phyloP scores from a whole-genome alignment of 2,113 vertebrate genomes.

The Aleadryas rufinucha region DNA sequence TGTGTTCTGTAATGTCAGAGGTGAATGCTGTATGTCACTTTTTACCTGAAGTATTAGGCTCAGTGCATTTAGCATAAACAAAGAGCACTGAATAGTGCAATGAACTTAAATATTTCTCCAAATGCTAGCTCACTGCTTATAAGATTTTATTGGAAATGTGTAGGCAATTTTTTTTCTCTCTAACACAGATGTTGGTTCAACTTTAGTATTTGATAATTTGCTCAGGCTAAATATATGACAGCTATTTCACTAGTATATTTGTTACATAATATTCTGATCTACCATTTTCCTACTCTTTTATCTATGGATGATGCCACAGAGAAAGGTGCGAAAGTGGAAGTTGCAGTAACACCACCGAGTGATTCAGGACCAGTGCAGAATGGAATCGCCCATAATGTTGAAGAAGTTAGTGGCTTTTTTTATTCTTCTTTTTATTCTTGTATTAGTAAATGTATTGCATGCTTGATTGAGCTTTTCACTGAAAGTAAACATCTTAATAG shows the following conservation, averaged over 20 bases:
- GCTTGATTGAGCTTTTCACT: not conserved
- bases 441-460: not conserved
- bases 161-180: not conserved
- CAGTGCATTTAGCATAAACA: not conserved
- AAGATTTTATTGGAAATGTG: not conserved
- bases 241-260: not conserved
- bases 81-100: not conserved
- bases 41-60: not conserved
- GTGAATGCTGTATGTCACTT: not conserved
- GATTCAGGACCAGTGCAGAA: conserved; percentile 89
- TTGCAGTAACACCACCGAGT: conserved; percentile 90
- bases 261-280: not conserved
- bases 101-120: not conserved
- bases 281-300: not conserved
- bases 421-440: not conserved
- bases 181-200: not conserved
- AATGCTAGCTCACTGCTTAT: not conserved
- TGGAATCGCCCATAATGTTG: conserved; percentile 80
- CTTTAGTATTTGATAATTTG: not conserved
- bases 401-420: conserved; percentile 52
- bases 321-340: conserved; percentile 89
- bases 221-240: not conserved
- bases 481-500: not conserved
- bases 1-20: not conserved
- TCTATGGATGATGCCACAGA: conserved; percentile 68